These are phyloP conservation scores for Timandra comae DNA, from an alignment of 2,888 invertebrate genomes.

Conservation along the genomic window DNA sequence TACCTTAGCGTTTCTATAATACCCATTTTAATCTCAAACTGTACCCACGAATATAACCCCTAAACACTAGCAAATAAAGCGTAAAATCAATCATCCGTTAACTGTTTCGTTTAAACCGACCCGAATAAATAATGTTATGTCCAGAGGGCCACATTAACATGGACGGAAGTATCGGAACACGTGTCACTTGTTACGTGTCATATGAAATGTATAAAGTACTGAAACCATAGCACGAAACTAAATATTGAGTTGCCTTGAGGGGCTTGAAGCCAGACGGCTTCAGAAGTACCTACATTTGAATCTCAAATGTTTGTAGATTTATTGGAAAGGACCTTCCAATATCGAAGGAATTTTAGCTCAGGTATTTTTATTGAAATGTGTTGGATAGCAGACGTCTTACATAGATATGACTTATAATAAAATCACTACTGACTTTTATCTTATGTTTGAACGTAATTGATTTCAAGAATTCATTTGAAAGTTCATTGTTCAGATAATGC, in stretches of 20 bases:
- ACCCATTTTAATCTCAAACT: slow-evolving; percentile 12
- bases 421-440: neutral
- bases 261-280: neutral
- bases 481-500: slow-evolving; percentile 42
- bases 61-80: slow-evolving; percentile 13
- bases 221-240: neutral
- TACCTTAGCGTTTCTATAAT: slow-evolving; percentile 22
- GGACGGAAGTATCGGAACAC: slow-evolving; percentile 24
- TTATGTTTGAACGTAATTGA: slow-evolving; percentile 13
- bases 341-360: neutral
- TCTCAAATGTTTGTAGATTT: slow-evolving; percentile 4
- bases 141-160: slow-evolving; percentile 19
- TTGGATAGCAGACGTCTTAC: too few relatives aligned
- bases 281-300: slow-evolving; percentile 2
- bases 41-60: slow-evolving; percentile 7
- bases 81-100: too few relatives aligned
- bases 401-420: too few relatives aligned
- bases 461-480: slow-evolving; percentile 24
- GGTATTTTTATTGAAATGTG: too few relatives aligned
- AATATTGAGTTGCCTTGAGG: neutral
- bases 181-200: slow-evolving; percentile 21
- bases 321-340: neutral
- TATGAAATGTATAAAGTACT: slow-evolving; percentile 14
- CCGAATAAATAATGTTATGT: slow-evolving; percentile 16
- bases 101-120: slow-evolving; percentile 4